These are phyloP conservation scores for Polietes domitor DNA, from an alignment of 2,888 invertebrate genomes.

Conservation along the genomic window DNA sequence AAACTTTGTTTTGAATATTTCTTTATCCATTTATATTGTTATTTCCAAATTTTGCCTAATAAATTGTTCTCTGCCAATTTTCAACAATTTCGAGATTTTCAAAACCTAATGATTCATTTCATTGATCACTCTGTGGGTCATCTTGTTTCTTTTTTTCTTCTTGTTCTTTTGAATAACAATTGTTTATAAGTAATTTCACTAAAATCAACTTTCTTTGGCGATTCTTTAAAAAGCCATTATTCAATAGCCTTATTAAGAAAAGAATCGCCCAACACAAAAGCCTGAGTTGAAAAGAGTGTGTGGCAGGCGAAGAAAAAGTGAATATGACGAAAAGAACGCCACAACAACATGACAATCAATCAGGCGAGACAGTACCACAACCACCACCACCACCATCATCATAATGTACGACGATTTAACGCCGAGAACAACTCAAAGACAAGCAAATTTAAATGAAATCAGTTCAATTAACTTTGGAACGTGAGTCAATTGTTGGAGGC, in stretches of 20 bases:
- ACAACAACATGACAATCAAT: slow-evolving; percentile 38
- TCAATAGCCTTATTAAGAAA: neutral
- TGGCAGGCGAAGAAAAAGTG: slow-evolving; percentile 29
- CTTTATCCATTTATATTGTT: too few relatives aligned
- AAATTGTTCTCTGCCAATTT: too few relatives aligned
- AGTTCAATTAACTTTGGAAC: slow-evolving; percentile 67
- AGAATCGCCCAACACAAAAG: neutral
- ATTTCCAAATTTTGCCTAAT: too few relatives aligned
- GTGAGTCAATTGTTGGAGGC: slow-evolving; percentile 62
- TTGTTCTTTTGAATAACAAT: neutral
- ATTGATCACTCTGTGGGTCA: too few relatives aligned
- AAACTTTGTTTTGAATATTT: too few relatives aligned
- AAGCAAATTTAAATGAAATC: slow-evolving; percentile 59
- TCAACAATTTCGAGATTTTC: too few relatives aligned
- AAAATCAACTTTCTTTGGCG: neutral
- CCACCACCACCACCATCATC: neutral
- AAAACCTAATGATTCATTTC: too few relatives aligned
- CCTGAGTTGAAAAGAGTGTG: neutral
- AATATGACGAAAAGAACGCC: slow-evolving; percentile 23
- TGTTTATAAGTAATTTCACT: neutral
- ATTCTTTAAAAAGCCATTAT: neutral
- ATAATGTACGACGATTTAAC: neutral
- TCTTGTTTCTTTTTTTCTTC: too few relatives aligned
- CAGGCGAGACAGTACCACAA: slow-evolving; percentile 33
- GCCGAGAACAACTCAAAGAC: slow-evolving; percentile 5